Evolutionary conservation across 2,888 invertebrate genomes (phyloP), one percentile per base, ranked within the genome.

Genomic region (Branchipolynoe longqiensis): DNA sequence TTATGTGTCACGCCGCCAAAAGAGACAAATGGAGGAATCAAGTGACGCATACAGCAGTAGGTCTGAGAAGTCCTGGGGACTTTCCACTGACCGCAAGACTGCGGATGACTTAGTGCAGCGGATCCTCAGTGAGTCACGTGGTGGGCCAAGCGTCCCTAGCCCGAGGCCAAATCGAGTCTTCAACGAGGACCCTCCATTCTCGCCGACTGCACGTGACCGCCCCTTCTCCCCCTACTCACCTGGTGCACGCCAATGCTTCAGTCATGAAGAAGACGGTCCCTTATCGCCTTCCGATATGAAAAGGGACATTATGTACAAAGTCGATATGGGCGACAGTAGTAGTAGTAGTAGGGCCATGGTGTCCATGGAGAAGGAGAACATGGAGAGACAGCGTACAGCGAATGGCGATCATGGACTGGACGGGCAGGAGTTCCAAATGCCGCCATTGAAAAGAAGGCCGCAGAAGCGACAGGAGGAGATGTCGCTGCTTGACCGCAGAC

Each of bases 101-200:
- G 69, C 87, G 2, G 87, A 87, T 22, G 85, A 86, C 56, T 81
- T 87, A 38, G 85, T 87, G 74, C 64, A 86, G 58, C 31, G 87
- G 41, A 86, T 87, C 36, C 85, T 87, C 38, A 82, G 82, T 8
- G 87, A 87, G 25, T 81, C 87, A 1, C 48, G 82, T 14, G 56
- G 54, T 22, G 69, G 62, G 12, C 48, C 78, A n/a, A n/a, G 18
- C 28, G 33, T 22, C 56, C 18, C 48, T 18, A 2, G 14, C 22
- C 78, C 41, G 8, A 41, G 22, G 0, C 18, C 28, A 22, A 18
- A 22, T 22, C 36, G 69, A 41, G 22, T 22, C 28, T 31, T 56
- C 18, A 41, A 62, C 25, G 69, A 69, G 28, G 40, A 48, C n/a
- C 69, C 28, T 25, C 54, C 59, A 1, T 83, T n/a, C 38, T 28